Evolutionary conservation across 2,113 vertebrate species (phyloP).

Genomic region (Agelaius tricolor): DNA sequence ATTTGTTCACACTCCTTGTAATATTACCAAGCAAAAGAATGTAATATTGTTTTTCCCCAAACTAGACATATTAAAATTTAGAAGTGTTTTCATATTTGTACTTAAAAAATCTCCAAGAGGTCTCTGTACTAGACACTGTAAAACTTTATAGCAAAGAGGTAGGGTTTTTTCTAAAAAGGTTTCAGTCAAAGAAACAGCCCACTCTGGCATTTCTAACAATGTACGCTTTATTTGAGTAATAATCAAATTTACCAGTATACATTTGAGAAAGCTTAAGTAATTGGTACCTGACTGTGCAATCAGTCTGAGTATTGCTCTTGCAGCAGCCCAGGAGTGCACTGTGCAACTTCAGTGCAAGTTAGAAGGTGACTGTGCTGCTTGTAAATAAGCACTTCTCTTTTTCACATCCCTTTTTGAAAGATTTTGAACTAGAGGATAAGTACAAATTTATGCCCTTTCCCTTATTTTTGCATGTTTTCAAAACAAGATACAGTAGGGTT

Average conservation of each 20-base stretch:
- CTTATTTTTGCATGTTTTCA: neutral
- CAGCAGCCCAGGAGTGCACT: neutral
- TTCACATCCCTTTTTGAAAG: neutral
- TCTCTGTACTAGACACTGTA: conserved; percentile 8
- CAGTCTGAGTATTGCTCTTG: neutral
- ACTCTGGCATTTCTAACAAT: neutral
- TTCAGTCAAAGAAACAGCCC: neutral
- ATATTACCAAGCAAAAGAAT: neutral
- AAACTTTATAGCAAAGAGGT: conserved; percentile 18
- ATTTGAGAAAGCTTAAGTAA: neutral
- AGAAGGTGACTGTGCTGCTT: neutral
- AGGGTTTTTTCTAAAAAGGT: neutral
- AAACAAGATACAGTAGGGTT: neutral
- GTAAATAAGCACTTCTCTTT: neutral
- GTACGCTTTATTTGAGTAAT: conserved; percentile 8
- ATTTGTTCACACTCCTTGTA: neutral
- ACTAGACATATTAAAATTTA: conserved; percentile 21
- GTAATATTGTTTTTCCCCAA: neutral
- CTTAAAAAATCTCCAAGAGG: neutral
- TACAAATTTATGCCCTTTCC: neutral
- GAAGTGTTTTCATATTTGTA: neutral
- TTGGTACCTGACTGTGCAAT: neutral
- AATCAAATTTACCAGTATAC: neutral
- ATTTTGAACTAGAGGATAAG: neutral
- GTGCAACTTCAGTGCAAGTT: neutral